Base-by-base conservation (phyloP, 2,888 invertebrate genomes). In the Pristionchus maxplancki region DNA sequence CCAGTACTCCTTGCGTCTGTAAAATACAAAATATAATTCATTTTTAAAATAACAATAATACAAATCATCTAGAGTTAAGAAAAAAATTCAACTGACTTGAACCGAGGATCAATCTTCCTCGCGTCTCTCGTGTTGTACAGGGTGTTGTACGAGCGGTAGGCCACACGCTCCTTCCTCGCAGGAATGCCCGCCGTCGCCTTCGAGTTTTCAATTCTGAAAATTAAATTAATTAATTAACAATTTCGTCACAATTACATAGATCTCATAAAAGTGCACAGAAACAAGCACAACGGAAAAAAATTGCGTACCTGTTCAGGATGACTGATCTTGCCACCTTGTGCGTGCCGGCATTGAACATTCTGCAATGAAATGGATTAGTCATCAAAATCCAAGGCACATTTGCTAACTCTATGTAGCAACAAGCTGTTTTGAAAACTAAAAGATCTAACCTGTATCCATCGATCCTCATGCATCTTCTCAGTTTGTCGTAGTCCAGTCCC, bases 1-100 rank as follows among this genome's bases (percentile, higher is more conserved):
- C 86, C 86, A 87, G 50, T 87, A 87, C 86, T 87, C 86, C 40
- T 87, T 87, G 48, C 86, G 50, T 31, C 86, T 87, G 20, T 58
- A 86, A 86, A 2, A 53, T 8, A 50, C 6, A 28, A 44, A 83
- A 17, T 53, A 34, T 34, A 34, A 11, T 34, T 71, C 5, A 71
- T 71, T 71, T 28, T 71, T 31, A 71, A 34, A 20, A 28, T 28
- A 50, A 48, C 0, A 31, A 24, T 28, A 48, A 37, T 28, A 0
- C 58, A 84, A 84, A 53, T 48, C 31, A 50, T 53, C 20, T 13
- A 2, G 3, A 37, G 20, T 40, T 40, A 15, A 44, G 1, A 82
- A 8, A 34, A 17, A 48, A 37, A n/a, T 40, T 24, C 8, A 67
- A 24, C 86, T 40, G 31, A 87, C 86, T 87, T 87, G 86, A 87